Evolutionary conservation across 2,888 invertebrate genomes (phyloP).

Genomic region (Cacoxenus indagator): DNA sequence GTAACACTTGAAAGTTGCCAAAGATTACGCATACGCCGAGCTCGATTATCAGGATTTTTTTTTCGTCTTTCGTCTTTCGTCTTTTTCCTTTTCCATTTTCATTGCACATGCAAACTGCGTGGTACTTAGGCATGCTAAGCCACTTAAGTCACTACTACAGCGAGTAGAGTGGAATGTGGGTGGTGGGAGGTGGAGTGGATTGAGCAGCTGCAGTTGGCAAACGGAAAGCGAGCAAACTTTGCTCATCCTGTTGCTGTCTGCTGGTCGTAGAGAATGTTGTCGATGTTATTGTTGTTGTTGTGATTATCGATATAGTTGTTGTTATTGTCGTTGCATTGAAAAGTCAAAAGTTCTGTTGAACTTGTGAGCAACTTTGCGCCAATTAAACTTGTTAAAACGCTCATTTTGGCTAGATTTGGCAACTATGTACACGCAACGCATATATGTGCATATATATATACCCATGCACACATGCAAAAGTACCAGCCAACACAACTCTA

Average conservation of each 20-base stretch:
- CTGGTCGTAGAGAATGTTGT: too few species aligned
- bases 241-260: not conserved
- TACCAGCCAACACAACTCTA: constrained; percentile 56
- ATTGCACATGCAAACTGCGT: constrained; percentile 7
- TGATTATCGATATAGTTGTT: not conserved
- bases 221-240: not conserved
- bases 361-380: constrained; percentile 62
- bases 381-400: constrained; percentile 64
- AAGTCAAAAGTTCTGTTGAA: constrained; percentile 32
- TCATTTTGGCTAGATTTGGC: constrained; percentile 63
- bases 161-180: too few species aligned
- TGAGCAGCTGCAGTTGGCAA: not conserved
- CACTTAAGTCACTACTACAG: too few species aligned
- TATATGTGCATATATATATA: not conserved
- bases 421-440: constrained; percentile 40
- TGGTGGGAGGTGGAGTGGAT: too few species aligned
- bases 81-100: not conserved
- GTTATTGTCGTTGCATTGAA: constrained; percentile 15
- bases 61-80: too few species aligned
- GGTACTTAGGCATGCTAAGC: constrained; percentile 5
- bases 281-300: not conserved
- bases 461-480: not conserved
- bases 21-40: too few species aligned
- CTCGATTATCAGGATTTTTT: too few species aligned
- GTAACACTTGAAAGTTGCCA: too few species aligned